Evolutionary conservation across 2,113 vertebrate genomes (phyloP).

Genomic region (Phalacrocorax carbo): DNA sequence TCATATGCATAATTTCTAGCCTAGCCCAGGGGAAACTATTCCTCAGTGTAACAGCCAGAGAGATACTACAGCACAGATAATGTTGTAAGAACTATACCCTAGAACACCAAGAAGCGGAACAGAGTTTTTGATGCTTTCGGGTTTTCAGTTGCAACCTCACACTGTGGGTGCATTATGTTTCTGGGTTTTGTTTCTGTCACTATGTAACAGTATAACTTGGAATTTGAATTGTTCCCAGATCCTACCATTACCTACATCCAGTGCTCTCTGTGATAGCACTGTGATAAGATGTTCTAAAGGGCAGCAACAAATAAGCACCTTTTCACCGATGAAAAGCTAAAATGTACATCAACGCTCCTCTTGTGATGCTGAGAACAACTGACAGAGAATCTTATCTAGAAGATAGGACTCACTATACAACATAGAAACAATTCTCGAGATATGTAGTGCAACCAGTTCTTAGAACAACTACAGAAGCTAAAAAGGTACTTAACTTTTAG

Average conservation of each 20-base stretch:
- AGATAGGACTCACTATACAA: not conserved
- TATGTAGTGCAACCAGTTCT: not conserved
- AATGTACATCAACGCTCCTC: not conserved
- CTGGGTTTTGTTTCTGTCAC: constrained; percentile 26
- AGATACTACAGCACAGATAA: not conserved
- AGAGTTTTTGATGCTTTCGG: constrained; percentile 3
- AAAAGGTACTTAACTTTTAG: not conserved
- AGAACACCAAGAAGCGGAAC: not conserved
- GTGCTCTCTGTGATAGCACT: not conserved
- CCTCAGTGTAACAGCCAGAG: not conserved
- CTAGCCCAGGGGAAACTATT: constrained; percentile 4
- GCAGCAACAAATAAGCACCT: constrained; percentile 13
- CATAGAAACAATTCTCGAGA: not conserved
- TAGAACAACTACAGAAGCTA: not conserved
- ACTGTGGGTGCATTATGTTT: constrained; percentile 2
- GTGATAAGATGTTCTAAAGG: constrained; percentile 34
- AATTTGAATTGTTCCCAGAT: constrained; percentile 44
- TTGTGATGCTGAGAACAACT: not conserved
- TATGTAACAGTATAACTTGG: constrained; percentile 43
- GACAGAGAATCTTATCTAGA: not conserved
- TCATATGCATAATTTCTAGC: constrained; percentile 13
- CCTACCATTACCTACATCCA: not conserved
- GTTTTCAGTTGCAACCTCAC: not conserved
- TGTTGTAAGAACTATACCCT: not conserved
- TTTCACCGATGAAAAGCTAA: constrained; percentile 28